Conservation (phyloP, 2,797 vertebrate genomes). For the Acipenser transmontanus region DNA sequence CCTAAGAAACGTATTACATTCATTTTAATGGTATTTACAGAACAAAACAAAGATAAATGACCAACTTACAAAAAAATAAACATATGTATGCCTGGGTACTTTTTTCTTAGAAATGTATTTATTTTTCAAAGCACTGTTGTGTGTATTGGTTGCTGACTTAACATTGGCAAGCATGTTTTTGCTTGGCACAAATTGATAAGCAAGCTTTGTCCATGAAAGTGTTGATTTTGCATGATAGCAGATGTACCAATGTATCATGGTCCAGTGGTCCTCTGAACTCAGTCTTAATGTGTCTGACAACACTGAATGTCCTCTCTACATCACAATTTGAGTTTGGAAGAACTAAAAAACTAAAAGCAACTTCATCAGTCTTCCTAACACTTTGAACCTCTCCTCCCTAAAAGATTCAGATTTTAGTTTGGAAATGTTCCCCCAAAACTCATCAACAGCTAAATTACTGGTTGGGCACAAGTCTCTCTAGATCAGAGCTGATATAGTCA, state of each 20-base stretch:
- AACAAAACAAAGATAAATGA: no score
- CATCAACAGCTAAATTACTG: slow-evolving; percentile 8
- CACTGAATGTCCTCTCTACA: background rate
- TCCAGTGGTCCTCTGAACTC: no score
- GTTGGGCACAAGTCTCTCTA: slow-evolving; percentile 5
- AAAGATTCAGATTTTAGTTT: slow-evolving; percentile 17
- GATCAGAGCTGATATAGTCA: slow-evolving; percentile 10
- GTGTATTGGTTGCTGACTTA: background rate
- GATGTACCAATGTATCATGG: no score
- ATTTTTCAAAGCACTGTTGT: background rate
- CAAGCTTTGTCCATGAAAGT: no score
- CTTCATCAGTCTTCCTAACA: slow-evolving; percentile 10
- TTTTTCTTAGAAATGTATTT: background rate
- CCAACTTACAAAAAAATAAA: no score
- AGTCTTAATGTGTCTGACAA: no score
- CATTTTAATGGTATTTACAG: no score
- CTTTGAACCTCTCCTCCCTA: slow-evolving; percentile 8
- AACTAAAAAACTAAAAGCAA: slow-evolving; percentile 10
- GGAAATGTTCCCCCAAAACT: slow-evolving; percentile 13
- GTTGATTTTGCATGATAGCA: no score
- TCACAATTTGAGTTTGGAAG: slow-evolving; percentile 16
- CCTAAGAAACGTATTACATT: no score
- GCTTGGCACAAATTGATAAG: no score
- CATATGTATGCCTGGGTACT: no score
- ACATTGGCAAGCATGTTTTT: no score